Conservation (phyloP, 2,888 invertebrate species). For the Chrysina gloriosa region DNA sequence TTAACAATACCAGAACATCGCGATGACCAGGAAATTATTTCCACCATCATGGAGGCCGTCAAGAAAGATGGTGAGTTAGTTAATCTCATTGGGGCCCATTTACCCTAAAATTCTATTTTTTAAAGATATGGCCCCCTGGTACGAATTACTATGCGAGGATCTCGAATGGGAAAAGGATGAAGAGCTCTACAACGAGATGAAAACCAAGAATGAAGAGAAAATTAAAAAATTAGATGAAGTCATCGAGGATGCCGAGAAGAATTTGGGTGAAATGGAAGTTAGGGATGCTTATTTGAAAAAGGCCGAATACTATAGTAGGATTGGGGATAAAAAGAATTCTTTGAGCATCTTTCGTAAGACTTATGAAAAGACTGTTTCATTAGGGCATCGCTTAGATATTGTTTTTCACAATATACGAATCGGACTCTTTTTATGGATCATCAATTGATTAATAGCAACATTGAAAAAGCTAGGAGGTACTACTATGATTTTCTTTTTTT, state of each 20-base stretch:
- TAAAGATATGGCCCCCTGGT: slow-evolving; percentile 73
- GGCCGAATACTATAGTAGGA: slow-evolving; percentile 62
- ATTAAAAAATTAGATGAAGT: slow-evolving; percentile 53
- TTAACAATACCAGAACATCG: slow-evolving; percentile 66
- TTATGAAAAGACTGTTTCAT: slow-evolving; percentile 59
- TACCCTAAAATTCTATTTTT: not conserved
- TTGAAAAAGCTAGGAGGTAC: slow-evolving; percentile 58
- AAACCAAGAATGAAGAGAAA: slow-evolving; percentile 50
- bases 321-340: slow-evolving; percentile 62
- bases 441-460: slow-evolving; percentile 55
- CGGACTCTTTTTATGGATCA: slow-evolving; percentile 57
- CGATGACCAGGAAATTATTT: slow-evolving; percentile 64
- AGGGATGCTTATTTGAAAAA: slow-evolving; percentile 59
- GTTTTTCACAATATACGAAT: slow-evolving; percentile 63
- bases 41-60: slow-evolving; percentile 66
- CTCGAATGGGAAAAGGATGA: slow-evolving; percentile 67
- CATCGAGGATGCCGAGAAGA: slow-evolving; percentile 51
- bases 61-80: slow-evolving; percentile 54
- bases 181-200: slow-evolving; percentile 55
- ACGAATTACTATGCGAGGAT: slow-evolving; percentile 68
- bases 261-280: slow-evolving; percentile 51
- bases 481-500: not conserved
- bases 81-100: not conserved
- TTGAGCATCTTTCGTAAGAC: slow-evolving; percentile 56
- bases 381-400: slow-evolving; percentile 62